Conservation (phyloP, 2,113 vertebrate species). For the Ornithorhynchus anatinus region DNA sequence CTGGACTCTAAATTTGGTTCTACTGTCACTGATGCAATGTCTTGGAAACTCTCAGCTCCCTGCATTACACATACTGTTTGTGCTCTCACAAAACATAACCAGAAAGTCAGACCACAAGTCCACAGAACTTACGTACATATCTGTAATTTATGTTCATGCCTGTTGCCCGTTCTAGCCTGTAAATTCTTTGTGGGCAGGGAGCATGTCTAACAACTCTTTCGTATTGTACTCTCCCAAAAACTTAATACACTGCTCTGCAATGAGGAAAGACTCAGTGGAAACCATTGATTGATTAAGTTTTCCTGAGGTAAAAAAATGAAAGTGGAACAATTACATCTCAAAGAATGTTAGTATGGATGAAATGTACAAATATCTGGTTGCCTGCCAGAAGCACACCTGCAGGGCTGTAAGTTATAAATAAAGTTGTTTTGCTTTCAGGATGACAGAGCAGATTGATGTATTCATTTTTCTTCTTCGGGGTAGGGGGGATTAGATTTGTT, state of each 20-base stretch:
- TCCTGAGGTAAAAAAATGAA: neutral
- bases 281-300: no score
- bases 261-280: no score
- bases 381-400: slow-evolving; percentile 28
- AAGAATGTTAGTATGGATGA: neutral
- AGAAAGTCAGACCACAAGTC: no score
- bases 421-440: neutral
- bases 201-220: no score
- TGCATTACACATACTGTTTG: neutral
- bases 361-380: slow-evolving; percentile 12
- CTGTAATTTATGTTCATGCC: no score
- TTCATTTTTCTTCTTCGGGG: neutral
- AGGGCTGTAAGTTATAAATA: slow-evolving; percentile 33
- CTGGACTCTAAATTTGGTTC: neutral
- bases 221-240: no score
- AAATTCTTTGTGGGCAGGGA: no score
- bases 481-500: neutral
- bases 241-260: no score
- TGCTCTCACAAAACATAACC: neutral
- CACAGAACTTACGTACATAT: no score
- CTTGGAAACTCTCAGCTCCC: neutral
- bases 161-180: no score
- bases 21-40: neutral
- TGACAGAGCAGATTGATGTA: slow-evolving; percentile 34
- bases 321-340: neutral